Conservation (phyloP, 1,140 invertebrate genomes). For the Phymastichus coffea region DNA sequence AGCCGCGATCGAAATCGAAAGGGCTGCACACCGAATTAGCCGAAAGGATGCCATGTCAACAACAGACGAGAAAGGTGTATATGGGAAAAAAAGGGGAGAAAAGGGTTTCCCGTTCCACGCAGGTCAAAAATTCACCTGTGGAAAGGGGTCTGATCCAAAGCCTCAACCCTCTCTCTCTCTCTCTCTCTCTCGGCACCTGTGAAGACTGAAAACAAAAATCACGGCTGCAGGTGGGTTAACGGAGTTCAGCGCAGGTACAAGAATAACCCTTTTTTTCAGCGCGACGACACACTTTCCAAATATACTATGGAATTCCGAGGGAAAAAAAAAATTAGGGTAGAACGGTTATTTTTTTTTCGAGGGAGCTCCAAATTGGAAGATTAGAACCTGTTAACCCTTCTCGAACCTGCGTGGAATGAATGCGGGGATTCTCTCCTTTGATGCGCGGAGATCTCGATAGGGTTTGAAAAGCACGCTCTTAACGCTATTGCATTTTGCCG, state of each 20-base stretch:
- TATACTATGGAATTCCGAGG: neutral
- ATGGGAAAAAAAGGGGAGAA: constrained; percentile 10
- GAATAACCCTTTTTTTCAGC: neutral
- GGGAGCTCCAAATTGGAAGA: neutral
- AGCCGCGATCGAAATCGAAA: too few species aligned
- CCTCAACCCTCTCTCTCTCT: constrained; percentile 36
- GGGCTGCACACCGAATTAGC: too few species aligned
- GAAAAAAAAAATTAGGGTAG: neutral
- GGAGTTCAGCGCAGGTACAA: neutral
- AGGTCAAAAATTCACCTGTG: constrained; percentile 39
- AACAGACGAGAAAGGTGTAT: too few species aligned
- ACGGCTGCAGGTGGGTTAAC: too few species aligned
- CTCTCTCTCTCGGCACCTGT: constrained; percentile 29
- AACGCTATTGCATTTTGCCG: too few species aligned
- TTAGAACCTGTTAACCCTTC: neutral
- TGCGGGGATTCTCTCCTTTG: too few species aligned
- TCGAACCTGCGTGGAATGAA: too few species aligned
- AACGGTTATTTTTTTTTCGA: neutral
- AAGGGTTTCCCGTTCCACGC: constrained; percentile 25
- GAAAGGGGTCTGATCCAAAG: too few species aligned
- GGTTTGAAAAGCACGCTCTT: too few species aligned
- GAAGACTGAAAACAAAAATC: too few species aligned
- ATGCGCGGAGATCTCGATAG: too few species aligned
- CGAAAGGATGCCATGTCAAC: too few species aligned
- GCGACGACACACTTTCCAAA: neutral